Percentiles rank a stretch among this genome's conserved stretches.
These are phyloP conservation scores for Perccottus glenii DNA, from an alignment of 2,113 vertebrate species.

Conservation along the genomic window DNA sequence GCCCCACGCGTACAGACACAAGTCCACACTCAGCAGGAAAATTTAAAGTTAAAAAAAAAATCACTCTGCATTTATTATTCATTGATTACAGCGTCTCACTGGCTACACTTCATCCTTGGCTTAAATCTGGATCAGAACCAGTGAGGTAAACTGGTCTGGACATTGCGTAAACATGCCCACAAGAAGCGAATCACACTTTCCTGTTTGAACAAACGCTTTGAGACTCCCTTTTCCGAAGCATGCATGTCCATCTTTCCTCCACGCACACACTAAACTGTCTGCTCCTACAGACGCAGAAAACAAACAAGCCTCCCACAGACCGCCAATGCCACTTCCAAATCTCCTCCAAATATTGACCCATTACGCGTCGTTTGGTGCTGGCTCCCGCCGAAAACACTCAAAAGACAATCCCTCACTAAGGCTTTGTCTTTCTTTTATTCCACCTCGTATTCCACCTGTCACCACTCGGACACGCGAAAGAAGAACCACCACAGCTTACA, in stretches of 20 bases:
- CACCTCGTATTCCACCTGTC: conserved; percentile 20
- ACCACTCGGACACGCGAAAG: conserved; percentile 11
- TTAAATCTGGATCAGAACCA: conserved; percentile 14
- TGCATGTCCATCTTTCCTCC: conserved; percentile 1
- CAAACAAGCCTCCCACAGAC: conserved; percentile 32
- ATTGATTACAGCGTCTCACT: conserved; percentile 4
- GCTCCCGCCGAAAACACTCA: conserved; percentile 15
- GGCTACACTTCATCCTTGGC: neutral
- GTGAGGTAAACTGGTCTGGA: conserved; percentile 24
- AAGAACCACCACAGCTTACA: conserved; percentile 16
- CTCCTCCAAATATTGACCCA: conserved; percentile 54
- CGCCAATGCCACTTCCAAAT: conserved; percentile 35
- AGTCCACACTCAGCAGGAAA: neutral
- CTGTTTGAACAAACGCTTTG: neutral
- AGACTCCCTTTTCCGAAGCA: conserved; percentile 27
- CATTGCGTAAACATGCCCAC: conserved; percentile 38
- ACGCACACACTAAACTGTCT: conserved; percentile 30
- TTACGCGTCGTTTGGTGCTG: conserved; percentile 55
- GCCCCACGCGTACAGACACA: neutral
- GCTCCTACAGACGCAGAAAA: conserved; percentile 51
- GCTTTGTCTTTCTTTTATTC: neutral
- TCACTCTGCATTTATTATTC: neutral
- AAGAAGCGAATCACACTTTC: conserved; percentile 16
- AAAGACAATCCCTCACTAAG: conserved; percentile 2
- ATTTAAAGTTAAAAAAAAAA: neutral